Evolutionary conservation across 2,888 invertebrate species (phyloP), one percentile per base, ranked within the genome.

Genomic region (Ochropleura leucogaster): DNA sequence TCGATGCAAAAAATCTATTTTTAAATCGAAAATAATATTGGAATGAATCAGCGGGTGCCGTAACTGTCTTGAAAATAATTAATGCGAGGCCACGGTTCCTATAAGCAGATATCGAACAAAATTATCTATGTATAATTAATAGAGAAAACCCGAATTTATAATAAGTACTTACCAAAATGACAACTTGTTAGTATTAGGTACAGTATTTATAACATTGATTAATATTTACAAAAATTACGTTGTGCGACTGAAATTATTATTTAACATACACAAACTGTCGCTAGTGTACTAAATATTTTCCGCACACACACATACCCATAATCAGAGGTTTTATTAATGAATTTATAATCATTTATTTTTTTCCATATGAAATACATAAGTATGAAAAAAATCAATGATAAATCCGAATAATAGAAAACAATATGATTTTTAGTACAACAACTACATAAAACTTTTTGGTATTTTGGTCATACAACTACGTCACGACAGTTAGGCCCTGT

Each of bases 101-200:
- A 81, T 75, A 85, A 87, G 81, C 84, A 81, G 74, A 88, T 74
- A 74, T 74, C 62, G 46, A 79, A 78, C 79, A 77, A 72, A 80
- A 82, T 67, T 80, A 83, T 79, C 72, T 59, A 77, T 44, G 59
- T 77, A 81, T 82, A 79, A 83, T 87, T 84, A 83, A 85, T 82
- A 85, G 77, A 82, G 83, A 79, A 84, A 90, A 90, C 89, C 89
- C 89, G 87, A 92, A 90, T 89, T 90, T 88, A 92, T 89, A 90
- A 92, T 95, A 95, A 95, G 94, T 95, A 95, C 94, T 93, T 93
- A 94, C 89, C 91, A 92, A 93, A 88, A 89, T 90, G 89, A 92
- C 85, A 89, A 85, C 84, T 89, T 89, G 89, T 91, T 92, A 91
- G 90, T 92, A 86, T 87, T 78, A 75, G 75, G 80, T 75, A 82